Conservation (phyloP, 2,888 invertebrate species). For the Cheilosia vulpina region DNA sequence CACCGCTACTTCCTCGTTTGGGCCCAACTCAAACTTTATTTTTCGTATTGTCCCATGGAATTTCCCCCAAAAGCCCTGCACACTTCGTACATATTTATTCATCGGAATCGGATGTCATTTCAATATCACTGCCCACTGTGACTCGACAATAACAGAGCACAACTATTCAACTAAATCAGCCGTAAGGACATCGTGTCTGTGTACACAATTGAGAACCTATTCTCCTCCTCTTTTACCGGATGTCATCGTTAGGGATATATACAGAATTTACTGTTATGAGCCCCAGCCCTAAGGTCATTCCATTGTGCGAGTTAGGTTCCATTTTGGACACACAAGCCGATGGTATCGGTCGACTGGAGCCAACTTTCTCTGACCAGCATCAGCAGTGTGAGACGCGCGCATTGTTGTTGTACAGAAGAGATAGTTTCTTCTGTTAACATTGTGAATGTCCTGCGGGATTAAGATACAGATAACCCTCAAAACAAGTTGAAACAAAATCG, state of each 20-base stretch:
- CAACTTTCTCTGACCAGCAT: conserved; percentile 54
- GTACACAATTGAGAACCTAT: conserved; percentile 34
- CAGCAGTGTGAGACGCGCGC: conserved; percentile 8
- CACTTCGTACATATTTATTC: conserved; percentile 50
- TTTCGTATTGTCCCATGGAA: neutral
- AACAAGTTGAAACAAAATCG: conserved; percentile 23
- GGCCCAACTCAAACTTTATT: conserved; percentile 1
- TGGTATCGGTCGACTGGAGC: conserved; percentile 55
- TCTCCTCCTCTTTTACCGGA: conserved; percentile 45
- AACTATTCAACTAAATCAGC: conserved; percentile 66
- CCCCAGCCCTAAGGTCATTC: conserved; percentile 54
- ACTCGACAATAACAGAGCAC: conserved; percentile 22
- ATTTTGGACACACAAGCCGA: conserved; percentile 52
- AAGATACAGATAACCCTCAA: conserved; percentile 48
- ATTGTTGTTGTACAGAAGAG: neutral
- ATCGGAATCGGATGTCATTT: conserved; percentile 62
- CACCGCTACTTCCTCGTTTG: neutral
- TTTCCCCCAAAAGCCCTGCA: conserved; percentile 1
- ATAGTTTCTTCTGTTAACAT: conserved; percentile 23
- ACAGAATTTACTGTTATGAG: conserved; percentile 60
- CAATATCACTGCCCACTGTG: conserved; percentile 60
- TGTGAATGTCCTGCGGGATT: conserved; percentile 53
- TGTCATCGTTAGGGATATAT: conserved; percentile 63
- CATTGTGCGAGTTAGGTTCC: conserved; percentile 62
- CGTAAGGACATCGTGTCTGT: conserved; percentile 50